Percentiles rank a stretch among this genome's conserved stretches.
Evolutionary conservation across 2,888 invertebrate species (phyloP).

Genomic region (Orchesella flavescens): DNA sequence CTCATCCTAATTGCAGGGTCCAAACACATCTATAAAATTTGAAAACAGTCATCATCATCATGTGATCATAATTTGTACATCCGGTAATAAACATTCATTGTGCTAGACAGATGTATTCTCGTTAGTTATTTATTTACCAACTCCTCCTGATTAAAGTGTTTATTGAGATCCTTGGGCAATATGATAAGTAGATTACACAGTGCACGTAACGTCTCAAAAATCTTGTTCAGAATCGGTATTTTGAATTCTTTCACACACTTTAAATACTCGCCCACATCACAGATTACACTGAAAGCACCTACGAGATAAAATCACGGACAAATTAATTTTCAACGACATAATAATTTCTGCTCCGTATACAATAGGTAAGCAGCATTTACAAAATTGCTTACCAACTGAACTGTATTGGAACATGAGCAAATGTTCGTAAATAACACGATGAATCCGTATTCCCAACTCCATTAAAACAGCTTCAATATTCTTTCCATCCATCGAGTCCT

Average conservation of each 20-base stretch:
- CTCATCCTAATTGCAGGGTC: slow-evolving; percentile 91
- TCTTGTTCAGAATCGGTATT: slow-evolving; percentile 84
- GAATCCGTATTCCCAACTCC: slow-evolving; percentile 93
- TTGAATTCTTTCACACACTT: slow-evolving; percentile 87
- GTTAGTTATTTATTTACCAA: no score
- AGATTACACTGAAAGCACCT: slow-evolving; percentile 98
- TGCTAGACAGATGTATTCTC: no score
- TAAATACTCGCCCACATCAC: slow-evolving; percentile 97
- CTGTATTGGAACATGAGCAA: slow-evolving; percentile 95
- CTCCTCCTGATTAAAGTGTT: slow-evolving; percentile 95
- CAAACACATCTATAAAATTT: slow-evolving; percentile 84
- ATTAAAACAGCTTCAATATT: slow-evolving; percentile 89
- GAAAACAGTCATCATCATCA: slow-evolving; percentile 72
- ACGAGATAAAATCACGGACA: slow-evolving; percentile 69
- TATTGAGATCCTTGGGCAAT: slow-evolving; percentile 95
- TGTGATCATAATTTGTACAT: no score
- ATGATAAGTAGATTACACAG: slow-evolving; percentile 95
- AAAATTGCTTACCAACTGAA: slow-evolving; percentile 83
- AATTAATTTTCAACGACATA: slow-evolving; percentile 3
- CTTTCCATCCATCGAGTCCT: slow-evolving; percentile 90
- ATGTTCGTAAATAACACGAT: slow-evolving; percentile 94
- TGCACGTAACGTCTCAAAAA: slow-evolving; percentile 97
- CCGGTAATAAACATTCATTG: no score
- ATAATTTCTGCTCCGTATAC: no score
- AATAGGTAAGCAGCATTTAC: no score